Conservation (phyloP, 2,113 vertebrate species). For the Oreochromis niloticus region DNA sequence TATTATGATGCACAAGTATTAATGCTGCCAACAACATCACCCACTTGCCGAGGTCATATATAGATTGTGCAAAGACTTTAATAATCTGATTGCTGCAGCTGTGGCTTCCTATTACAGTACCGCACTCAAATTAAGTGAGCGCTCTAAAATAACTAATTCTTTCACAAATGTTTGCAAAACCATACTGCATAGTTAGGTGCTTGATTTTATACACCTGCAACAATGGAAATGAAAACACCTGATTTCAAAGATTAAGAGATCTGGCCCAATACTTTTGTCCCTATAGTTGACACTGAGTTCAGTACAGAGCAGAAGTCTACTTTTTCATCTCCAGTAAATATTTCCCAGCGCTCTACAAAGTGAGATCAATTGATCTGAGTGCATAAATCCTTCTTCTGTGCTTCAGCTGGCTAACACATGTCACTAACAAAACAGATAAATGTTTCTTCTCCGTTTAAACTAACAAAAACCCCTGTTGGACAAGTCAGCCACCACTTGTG, state of each 20-base stretch:
- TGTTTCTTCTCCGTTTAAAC: not conserved
- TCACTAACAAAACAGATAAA: not conserved
- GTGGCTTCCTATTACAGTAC: not conserved
- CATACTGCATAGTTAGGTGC: not conserved
- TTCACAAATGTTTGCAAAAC: not conserved
- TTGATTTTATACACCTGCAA: not conserved
- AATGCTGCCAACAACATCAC: not conserved
- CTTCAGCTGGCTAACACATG: not conserved
- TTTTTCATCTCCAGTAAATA: not conserved
- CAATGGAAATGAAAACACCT: not conserved
- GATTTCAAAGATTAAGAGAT: not conserved
- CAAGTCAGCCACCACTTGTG: not conserved
- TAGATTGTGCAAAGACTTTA: not conserved
- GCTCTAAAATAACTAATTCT: not conserved
- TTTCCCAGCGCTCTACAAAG: not conserved
- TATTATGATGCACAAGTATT: not conserved
- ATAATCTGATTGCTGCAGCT: not conserved
- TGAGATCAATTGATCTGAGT: not conserved
- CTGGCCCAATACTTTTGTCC: not conserved
- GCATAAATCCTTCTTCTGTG: not conserved
- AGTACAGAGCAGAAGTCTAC: not conserved
- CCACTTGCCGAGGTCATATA: not conserved
- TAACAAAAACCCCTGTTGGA: not conserved
- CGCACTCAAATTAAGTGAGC: not conserved
- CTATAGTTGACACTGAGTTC: not conserved